Evolutionary conservation across 2,113 vertebrate genomes (phyloP).

Genomic region (Antennarius striatus): DNA sequence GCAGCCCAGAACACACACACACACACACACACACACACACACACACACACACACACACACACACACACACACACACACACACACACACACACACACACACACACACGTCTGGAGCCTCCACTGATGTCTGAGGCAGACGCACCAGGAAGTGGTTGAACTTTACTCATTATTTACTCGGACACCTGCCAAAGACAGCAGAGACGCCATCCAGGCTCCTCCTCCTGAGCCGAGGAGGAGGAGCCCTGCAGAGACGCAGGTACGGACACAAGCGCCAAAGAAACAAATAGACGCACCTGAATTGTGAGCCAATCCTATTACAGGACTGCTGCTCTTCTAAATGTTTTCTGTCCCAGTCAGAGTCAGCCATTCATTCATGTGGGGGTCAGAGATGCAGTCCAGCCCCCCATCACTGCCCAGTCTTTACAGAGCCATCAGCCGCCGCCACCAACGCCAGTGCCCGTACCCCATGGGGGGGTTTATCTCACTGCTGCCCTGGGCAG

Average conservation of each 20-base stretch:
- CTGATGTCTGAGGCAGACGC: background rate
- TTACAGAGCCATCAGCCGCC: no score
- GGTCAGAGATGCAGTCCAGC: no score
- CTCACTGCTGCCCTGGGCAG: no score
- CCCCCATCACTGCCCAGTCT: no score
- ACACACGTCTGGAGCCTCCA: background rate
- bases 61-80: background rate
- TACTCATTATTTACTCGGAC: conserved; percentile 58
- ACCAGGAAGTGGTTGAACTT: conserved; percentile 25
- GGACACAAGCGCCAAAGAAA: conserved; percentile 10
- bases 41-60: background rate
- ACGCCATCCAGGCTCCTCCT: conserved; percentile 28
- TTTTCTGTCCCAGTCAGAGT: no score
- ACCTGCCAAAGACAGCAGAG: conserved; percentile 34
- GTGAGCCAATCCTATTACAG: no score
- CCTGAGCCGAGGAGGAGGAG: conserved; percentile 27
- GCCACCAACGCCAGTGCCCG: no score
- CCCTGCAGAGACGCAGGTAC: conserved; percentile 25
- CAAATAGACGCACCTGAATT: conserved; percentile 4
- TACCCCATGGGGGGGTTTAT: no score
- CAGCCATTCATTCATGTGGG: no score
- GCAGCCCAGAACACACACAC: background rate
- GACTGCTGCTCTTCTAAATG: no score
- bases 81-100: background rate
- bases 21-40: background rate